Percentiles rank a stretch among this genome's conserved stretches.
These are phyloP conservation scores for Ceratina australensis DNA, from an alignment of 1,140 invertebrate species.

Conservation along the genomic window DNA sequence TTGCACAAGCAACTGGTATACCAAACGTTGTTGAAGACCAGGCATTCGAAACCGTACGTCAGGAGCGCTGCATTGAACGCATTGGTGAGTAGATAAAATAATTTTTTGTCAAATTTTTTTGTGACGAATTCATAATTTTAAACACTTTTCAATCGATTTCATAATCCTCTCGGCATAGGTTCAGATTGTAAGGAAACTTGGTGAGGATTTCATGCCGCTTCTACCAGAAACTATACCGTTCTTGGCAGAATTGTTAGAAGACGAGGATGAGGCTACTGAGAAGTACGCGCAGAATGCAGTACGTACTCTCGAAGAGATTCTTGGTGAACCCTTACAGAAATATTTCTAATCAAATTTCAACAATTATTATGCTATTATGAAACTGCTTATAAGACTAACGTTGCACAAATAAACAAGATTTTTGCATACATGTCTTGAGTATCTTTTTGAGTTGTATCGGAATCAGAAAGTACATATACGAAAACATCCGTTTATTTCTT, in stretches of 20 bases:
- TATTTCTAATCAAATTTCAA: constrained; percentile 74
- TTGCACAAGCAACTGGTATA: constrained; percentile 94
- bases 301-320: constrained; percentile 88
- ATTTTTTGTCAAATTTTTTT: not conserved
- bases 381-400: not conserved
- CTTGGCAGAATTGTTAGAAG: constrained; percentile 90
- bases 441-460: too few relatives aligned
- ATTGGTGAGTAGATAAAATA: constrained; percentile 63
- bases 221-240: constrained; percentile 92
- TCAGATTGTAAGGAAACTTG: constrained; percentile 87
- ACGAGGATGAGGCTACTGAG: constrained; percentile 90
- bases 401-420: constrained; percentile 15
- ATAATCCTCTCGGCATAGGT: constrained; percentile 76
- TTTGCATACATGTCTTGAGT: not conserved
- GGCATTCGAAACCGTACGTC: constrained; percentile 83
- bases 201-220: constrained; percentile 89
- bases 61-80: constrained; percentile 70
- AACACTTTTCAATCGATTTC: too few relatives aligned
- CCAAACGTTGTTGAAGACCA: constrained; percentile 92
- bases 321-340: constrained; percentile 92
- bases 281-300: constrained; percentile 86
- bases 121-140: too few relatives aligned
- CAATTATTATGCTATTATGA: too few relatives aligned
- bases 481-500: constrained; percentile 72
- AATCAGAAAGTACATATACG: constrained; percentile 42